A percentile compares a stretch with the other conserved stretches of the same genome.
Evolutionary conservation across 2,888 invertebrate species (phyloP).

Genomic region (Chorisops tibialis): DNA sequence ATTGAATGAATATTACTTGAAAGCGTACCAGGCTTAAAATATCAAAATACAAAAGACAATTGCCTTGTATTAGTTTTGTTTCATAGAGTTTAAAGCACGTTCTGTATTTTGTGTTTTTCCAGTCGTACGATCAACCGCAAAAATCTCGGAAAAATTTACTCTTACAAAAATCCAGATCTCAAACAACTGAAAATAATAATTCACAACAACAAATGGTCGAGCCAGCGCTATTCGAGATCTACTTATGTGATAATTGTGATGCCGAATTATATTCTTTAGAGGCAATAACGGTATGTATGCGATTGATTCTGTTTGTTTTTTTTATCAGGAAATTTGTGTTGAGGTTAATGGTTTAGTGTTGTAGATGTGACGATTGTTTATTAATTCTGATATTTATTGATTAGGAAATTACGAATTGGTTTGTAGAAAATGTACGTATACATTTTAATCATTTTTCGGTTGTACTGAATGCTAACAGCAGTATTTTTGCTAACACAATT

Average conservation of each 20-base stretch:
- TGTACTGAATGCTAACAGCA: too few relatives aligned
- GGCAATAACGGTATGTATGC: conserved; percentile 55
- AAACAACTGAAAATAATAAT: conserved; percentile 40
- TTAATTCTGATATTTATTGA: too few relatives aligned
- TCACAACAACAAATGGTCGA: conserved; percentile 56
- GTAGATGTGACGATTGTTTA: too few relatives aligned
- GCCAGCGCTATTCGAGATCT: conserved; percentile 62
- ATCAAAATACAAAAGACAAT: too few relatives aligned
- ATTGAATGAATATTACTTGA: not conserved
- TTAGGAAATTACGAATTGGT: too few relatives aligned
- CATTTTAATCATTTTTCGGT: too few relatives aligned
- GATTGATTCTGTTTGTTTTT: too few relatives aligned
- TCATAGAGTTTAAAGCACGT: not conserved
- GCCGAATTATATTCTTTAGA: conserved; percentile 63
- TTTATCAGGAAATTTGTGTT: too few relatives aligned
- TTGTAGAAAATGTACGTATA: too few relatives aligned
- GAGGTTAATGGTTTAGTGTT: too few relatives aligned
- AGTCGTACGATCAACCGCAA: conserved; percentile 51
- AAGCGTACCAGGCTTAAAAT: too few relatives aligned
- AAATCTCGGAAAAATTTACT: conserved; percentile 53
- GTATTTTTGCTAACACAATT: too few relatives aligned
- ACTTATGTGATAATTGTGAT: conserved; percentile 72
- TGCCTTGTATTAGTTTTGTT: not conserved
- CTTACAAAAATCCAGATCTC: conserved; percentile 46
- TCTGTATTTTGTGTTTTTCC: conserved; percentile 29